Percentiles rank a stretch among this genome's conserved stretches.
Evolutionary conservation across 2,888 invertebrate genomes (phyloP).

Genomic region (Xanthia icteritia): DNA sequence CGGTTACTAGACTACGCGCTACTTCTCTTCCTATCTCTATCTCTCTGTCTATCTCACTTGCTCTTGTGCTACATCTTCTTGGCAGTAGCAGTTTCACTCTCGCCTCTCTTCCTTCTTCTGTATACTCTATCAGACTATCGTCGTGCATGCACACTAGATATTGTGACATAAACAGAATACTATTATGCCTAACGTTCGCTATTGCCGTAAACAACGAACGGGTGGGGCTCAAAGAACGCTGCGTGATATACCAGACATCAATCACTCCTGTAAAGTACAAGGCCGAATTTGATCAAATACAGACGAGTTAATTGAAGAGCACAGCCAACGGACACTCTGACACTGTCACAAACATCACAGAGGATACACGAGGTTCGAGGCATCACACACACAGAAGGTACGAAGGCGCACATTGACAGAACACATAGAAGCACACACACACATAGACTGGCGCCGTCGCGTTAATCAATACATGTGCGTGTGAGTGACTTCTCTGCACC

Average conservation of each 20-base stretch:
- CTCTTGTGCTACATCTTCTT: constrained; percentile 88
- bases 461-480: constrained; percentile 92
- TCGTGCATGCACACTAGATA: constrained; percentile 91
- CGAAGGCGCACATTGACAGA: constrained; percentile 80
- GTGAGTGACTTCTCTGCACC: constrained; percentile 90
- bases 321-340: constrained; percentile 82
- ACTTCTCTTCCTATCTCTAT: constrained; percentile 87
- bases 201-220: constrained; percentile 82
- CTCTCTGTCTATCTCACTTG: constrained; percentile 88
- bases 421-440: constrained; percentile 86
- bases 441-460: constrained; percentile 89
- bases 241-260: constrained; percentile 80
- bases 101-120: constrained; percentile 88
- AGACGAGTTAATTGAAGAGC: constrained; percentile 81
- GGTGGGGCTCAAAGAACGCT: constrained; percentile 84
- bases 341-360: constrained; percentile 88
- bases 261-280: constrained; percentile 80
- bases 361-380: constrained; percentile 87
- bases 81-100: constrained; percentile 88
- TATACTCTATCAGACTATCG: constrained; percentile 88
- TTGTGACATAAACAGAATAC: constrained; percentile 89
- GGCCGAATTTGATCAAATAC: constrained; percentile 78
- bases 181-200: constrained; percentile 87
- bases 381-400: constrained; percentile 82
- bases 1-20: constrained; percentile 88